Evolutionary conservation across 2,797 vertebrate genomes (phyloP).

Genomic region (Vultur gryphus): DNA sequence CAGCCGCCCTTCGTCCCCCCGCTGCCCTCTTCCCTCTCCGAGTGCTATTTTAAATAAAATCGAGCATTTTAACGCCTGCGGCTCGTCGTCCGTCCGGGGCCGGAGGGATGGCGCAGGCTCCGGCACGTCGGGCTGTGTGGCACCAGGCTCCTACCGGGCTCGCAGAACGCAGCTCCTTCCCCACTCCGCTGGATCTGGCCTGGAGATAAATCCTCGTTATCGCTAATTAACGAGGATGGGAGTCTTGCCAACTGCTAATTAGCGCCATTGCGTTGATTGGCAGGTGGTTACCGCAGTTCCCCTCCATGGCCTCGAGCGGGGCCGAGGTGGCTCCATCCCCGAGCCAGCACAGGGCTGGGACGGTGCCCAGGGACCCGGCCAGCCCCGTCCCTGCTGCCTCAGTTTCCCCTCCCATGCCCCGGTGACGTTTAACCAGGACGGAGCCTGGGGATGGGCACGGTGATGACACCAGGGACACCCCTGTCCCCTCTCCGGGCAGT

Average conservation of each 20-base stretch:
- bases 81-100: accelerated
- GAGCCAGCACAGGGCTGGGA: neutral
- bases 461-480: neutral
- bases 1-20: accelerated
- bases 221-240: neutral
- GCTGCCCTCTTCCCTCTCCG: too few relatives aligned
- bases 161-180: neutral
- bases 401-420: neutral
- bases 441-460: accelerated
- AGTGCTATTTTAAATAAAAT: neutral
- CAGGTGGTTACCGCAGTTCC: neutral
- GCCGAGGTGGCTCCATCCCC: neutral
- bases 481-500: neutral
- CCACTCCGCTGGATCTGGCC: neutral
- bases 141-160: neutral
- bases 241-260: conserved; percentile 16
- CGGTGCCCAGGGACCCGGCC: neutral
- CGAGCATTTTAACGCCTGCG: accelerated
- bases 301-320: neutral
- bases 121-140: accelerated
- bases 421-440: accelerated
- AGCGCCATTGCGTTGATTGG: neutral
- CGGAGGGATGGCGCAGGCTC: accelerated
- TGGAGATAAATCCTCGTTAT: neutral
- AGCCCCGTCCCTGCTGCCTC: neutral